These are phyloP conservation scores for Sesamia inferens DNA, from an alignment of 2,888 invertebrate species.

Conservation along the genomic window DNA sequence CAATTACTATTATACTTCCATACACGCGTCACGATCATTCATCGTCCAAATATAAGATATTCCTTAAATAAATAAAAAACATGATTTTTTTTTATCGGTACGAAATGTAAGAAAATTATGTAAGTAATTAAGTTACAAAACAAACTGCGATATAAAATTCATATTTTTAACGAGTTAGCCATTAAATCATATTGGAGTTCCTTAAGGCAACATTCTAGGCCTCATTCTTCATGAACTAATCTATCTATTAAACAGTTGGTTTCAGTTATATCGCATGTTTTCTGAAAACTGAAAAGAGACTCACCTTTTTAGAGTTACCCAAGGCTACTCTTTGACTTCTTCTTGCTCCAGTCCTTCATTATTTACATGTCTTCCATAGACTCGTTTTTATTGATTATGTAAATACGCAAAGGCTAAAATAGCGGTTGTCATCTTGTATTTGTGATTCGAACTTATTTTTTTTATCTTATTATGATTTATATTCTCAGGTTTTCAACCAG, in stretches of 20 bases:
- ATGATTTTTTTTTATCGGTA: not conserved
- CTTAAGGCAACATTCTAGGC: not conserved
- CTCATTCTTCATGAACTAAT: not conserved
- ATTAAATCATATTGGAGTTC: constrained; percentile 1
- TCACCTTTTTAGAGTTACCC: not conserved
- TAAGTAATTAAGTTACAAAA: no score
- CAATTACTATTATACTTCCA: not conserved
- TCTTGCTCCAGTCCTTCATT: not conserved
- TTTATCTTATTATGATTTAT: not conserved
- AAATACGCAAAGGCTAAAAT: not conserved
- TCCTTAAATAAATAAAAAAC: not conserved
- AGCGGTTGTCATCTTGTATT: not conserved
- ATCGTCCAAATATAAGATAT: not conserved
- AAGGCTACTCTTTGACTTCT: not conserved
- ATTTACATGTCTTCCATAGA: not conserved
- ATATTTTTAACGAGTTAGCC: not conserved
- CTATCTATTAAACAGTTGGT: no score
- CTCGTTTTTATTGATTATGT: no score
- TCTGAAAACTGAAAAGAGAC: no score
- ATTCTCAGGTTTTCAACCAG: constrained; percentile 79
- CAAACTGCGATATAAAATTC: not conserved
- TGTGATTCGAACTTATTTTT: not conserved
- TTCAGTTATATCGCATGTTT: no score
- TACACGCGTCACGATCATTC: not conserved
- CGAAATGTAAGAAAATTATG: no score